Evolutionary conservation across 2,113 vertebrate species (phyloP), one percentile per base, ranked within the genome.

Genomic region (Ammodytes marinus): DNA sequence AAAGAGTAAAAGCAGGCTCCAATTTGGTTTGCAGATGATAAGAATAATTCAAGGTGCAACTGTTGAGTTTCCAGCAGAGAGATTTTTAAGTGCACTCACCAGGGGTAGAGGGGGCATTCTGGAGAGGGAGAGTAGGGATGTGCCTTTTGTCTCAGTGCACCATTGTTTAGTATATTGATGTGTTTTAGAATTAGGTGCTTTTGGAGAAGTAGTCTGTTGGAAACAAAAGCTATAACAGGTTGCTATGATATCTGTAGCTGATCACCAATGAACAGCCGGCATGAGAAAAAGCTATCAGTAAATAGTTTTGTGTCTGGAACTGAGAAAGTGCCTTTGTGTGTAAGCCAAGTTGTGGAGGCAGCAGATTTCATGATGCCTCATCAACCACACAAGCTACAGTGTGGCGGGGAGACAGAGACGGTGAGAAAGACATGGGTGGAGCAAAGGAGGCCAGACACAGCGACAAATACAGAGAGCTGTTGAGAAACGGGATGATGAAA

Each of bases 221-320:
- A 83, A 59, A 81, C 55, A 63, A 61, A 47, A 9, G 84, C 60
- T 82, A 53, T 70, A 64, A 79, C 79, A 67, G 15, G 61, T 65
- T 39, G 60, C 46, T 49, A 13, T 80, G 43, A 70, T 61, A 76
- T 57, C 53, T 78, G 19, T 5, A 59, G 54, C 60, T 54, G 27
- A 53, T 69, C 53, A 8, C 8, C 1, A 9, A 17, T 43, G 40
- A 60, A 54, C 57, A 74, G 71, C 13, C 63, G 10, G 50, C 77
- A 52, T 76, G 87, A 86, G 82, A 88, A 82, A 79, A 39, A 49
- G 39, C 69, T 69, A 64, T 60, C 67, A 10, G 84, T 86, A 79
- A 93, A 92, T 85, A 85, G 84, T 88, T 87, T 81, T 72, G 74
- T 80, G 86, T 81, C 64, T 86, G 82, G 59, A 71, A 59, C 83